These are phyloP conservation scores for Oreochromis niloticus DNA, from an alignment of 2,113 vertebrate genomes.

Conservation along the genomic window DNA sequence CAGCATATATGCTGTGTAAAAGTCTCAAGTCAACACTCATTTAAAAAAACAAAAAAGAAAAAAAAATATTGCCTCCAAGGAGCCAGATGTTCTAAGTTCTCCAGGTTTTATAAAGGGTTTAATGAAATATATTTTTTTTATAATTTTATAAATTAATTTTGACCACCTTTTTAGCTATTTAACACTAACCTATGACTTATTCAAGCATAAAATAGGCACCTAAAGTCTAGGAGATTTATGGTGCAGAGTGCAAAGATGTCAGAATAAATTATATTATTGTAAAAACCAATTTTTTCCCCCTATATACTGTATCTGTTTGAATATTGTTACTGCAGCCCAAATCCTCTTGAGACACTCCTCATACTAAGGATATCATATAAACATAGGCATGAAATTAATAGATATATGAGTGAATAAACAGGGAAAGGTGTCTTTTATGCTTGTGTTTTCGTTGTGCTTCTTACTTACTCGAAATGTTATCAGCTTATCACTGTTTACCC, in stretches of 20 bases:
- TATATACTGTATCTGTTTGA: not conserved
- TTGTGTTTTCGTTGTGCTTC: not conserved
- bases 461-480: not conserved
- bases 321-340: not conserved
- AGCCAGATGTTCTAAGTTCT: not conserved
- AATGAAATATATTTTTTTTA: not conserved
- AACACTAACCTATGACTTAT: not conserved
- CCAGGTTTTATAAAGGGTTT: not conserved
- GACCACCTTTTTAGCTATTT: not conserved
- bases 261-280: not conserved
- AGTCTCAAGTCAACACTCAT: not conserved
- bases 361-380: not conserved
- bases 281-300: not conserved
- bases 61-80: not conserved
- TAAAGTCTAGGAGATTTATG: not conserved
- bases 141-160: not conserved
- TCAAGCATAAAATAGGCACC: not conserved
- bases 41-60: not conserved
- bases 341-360: not conserved
- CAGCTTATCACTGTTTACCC: not conserved
- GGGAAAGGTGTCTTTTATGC: not conserved
- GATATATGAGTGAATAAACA: not conserved
- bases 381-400: not conserved
- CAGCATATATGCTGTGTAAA: not conserved
- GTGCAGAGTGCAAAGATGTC: not conserved